Evolutionary conservation across 2,113 vertebrate species (phyloP).

Genomic region (Chamaetylas fuelleborni): DNA sequence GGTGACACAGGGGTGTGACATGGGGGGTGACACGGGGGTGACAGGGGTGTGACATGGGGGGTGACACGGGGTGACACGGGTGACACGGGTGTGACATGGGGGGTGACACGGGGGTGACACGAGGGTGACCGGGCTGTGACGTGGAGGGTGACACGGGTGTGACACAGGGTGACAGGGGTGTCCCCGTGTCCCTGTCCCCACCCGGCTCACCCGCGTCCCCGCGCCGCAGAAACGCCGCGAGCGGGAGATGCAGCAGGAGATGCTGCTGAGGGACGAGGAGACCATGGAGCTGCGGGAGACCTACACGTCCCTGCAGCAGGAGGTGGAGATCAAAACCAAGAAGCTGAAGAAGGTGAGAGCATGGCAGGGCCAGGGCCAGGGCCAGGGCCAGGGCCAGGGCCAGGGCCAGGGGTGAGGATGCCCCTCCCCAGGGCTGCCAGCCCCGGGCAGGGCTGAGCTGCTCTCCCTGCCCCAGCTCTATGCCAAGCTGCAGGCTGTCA

Average conservation of each 20-base stretch:
- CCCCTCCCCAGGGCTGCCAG: neutral
- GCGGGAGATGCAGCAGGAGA: slow-evolving; percentile 91
- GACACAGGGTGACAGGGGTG: neutral
- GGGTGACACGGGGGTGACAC: too few relatives aligned
- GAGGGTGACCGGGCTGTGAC: neutral
- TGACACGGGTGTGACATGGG: neutral
- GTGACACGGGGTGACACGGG: neutral
- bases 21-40: too few relatives aligned
- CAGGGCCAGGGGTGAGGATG: rapidly evolving
- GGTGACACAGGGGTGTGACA: neutral
- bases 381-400: neutral
- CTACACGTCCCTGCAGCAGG: slow-evolving; percentile 91
- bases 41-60: neutral
- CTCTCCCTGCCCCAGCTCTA: slow-evolving; percentile 76
- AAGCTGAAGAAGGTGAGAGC: slow-evolving; percentile 90
- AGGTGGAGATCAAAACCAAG: slow-evolving; percentile 96
- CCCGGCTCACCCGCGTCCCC: neutral
- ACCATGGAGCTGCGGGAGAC: slow-evolving; percentile 92
- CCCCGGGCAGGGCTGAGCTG: neutral
- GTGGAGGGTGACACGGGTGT: too few relatives aligned
- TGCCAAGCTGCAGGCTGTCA: slow-evolving; percentile 89
- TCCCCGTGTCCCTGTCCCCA: rapidly evolving
- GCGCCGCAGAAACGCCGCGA: slow-evolving; percentile 84
- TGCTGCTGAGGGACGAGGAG: slow-evolving; percentile 91
- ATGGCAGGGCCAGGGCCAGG: rapidly evolving